Percentiles rank a stretch among this genome's conserved stretches.
Conservation (phyloP, 2,113 vertebrate genomes). For the Coracopsis vasa region DNA sequence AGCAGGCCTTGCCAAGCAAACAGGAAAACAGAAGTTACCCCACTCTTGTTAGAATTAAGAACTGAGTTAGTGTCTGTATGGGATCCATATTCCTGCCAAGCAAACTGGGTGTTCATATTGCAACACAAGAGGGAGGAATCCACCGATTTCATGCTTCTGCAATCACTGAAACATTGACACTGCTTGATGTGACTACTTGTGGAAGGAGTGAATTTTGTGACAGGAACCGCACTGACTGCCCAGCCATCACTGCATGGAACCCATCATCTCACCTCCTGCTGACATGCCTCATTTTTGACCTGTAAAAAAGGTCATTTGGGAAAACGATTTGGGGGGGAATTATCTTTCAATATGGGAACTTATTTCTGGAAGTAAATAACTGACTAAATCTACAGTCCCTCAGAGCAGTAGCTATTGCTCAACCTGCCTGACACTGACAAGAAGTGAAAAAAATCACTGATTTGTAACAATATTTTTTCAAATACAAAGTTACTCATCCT, state of each 20-base stretch:
- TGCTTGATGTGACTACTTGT: fast-evolving
- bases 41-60: neutral
- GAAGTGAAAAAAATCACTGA: neutral
- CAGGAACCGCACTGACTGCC: neutral
- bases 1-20: neutral
- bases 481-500: neutral
- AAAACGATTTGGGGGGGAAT: neutral
- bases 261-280: neutral
- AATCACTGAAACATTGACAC: neutral
- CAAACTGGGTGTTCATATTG: neutral
- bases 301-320: neutral
- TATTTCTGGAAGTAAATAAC: neutral
- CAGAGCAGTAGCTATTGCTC: neutral
- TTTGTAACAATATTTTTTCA: neutral
- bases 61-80: neutral
- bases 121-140: neutral
- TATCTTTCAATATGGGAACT: neutral
- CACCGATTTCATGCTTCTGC: neutral
- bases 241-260: neutral
- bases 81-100: neutral
- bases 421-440: neutral
- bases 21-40: neutral
- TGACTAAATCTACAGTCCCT: neutral
- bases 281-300: neutral
- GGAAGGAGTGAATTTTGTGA: neutral